These are phyloP conservation scores for Poecilus cupreus DNA, from an alignment of 2,888 invertebrate species.

Conservation along the genomic window DNA sequence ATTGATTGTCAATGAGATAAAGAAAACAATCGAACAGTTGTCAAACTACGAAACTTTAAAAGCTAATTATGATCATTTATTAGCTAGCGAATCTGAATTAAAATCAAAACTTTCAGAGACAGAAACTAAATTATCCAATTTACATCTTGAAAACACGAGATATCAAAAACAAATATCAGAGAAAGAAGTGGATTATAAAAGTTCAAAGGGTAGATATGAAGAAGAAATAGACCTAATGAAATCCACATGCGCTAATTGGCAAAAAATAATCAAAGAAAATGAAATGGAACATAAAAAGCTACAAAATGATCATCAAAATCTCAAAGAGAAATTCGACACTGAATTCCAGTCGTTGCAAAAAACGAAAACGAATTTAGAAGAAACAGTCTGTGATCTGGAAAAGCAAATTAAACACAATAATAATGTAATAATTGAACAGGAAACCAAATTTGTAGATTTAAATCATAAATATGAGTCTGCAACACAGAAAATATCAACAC, in stretches of 20 bases:
- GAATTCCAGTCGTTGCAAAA: not conserved
- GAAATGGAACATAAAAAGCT: constrained; percentile 54
- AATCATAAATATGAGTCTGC: constrained; percentile 64
- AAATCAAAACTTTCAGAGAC: constrained; percentile 30
- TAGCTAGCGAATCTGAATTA: constrained; percentile 39
- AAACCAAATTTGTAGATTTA: constrained; percentile 67
- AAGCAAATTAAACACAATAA: constrained; percentile 40
- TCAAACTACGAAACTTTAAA: constrained; percentile 27
- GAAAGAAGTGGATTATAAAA: constrained; percentile 61
- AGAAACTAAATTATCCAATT: constrained; percentile 62
- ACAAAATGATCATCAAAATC: not conserved
- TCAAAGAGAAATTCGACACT: constrained; percentile 57
- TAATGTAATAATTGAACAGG: constrained; percentile 65
- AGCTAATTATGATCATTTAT: constrained; percentile 22
- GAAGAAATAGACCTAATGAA: constrained; percentile 51
- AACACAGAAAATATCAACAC: constrained; percentile 29
- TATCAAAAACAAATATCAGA: constrained; percentile 65
- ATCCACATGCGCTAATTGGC: constrained; percentile 52
- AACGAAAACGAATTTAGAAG: not conserved
- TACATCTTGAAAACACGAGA: constrained; percentile 65
- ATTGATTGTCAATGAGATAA: constrained; percentile 63
- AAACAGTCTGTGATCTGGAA: not conserved
- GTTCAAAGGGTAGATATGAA: constrained; percentile 30
- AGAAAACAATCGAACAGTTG: constrained; percentile 62
- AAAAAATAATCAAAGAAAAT: constrained; percentile 55